Base-by-base conservation (phyloP, 2,113 vertebrate species). In the Lagopus leucura region DNA sequence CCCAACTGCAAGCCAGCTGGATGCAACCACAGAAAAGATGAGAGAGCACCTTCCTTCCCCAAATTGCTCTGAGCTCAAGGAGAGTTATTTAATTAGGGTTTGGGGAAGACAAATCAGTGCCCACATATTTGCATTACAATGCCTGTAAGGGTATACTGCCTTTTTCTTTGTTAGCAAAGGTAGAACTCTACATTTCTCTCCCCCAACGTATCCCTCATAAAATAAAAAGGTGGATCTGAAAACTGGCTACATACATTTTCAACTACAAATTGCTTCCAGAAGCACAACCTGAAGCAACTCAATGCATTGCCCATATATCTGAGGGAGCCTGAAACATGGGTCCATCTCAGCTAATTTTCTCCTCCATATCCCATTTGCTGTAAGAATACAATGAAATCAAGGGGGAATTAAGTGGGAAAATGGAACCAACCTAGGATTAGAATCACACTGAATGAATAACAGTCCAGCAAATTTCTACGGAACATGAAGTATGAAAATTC, bases 251-350 rank as follows among this genome's bases (percentile, higher is more conserved):
- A 1, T 12, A 6, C 28, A 25, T 74, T 88, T 92, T 63, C 47
- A 60, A 21, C 6, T 11, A 18, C 0, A 1, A 25, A 4, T 7
- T 58, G 22, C 32, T 75, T 19, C 54, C 0, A 1, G 48, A 82
- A 67, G 73, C 15, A 20, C 10, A 6, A 77, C 30, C 27, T 34
- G 42, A 58, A 36, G 50, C 58, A 77, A 87, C 40, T 73, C 27
- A 25, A 27, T n/a, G 8, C 28, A 20, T 32, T 38, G 40, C 52
- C 16, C 15, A 3, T 0, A 1, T 76, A 15, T 57, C 24, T 22
- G 7, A 63, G 8, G 3, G 4, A 82, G 4, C 6, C 58, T 63
- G 34, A 19, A 84, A 82, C 11, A 30, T 11, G 3, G 1, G 30
- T 4, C 47, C 30, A 28, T 19, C 13, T 40, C 34, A 10, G 32